Conservation (phyloP, 2,888 invertebrate species). For the Autographa gamma region DNA sequence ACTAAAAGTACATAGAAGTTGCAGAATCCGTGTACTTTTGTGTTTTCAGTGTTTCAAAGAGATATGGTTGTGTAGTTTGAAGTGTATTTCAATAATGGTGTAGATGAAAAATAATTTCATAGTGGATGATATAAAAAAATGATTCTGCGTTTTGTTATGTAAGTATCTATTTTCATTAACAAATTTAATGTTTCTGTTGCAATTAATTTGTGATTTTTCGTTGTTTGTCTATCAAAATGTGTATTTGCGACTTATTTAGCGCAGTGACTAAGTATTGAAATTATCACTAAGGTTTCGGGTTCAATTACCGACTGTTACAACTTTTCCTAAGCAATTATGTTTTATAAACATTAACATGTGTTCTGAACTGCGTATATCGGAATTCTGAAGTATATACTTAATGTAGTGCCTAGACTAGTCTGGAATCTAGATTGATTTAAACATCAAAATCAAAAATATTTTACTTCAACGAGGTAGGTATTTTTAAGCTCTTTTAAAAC, state of each 20-base stretch:
- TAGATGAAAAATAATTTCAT: not conserved
- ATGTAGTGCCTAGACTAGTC: too few relatives aligned
- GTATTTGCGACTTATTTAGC: not conserved
- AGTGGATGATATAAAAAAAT: constrained; percentile 20
- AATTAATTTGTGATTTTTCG: not conserved
- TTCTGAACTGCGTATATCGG: too few relatives aligned
- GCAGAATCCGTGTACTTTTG: not conserved
- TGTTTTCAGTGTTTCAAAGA: constrained; percentile 2
- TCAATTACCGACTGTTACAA: not conserved
- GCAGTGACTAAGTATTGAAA: not conserved
- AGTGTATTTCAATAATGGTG: constrained; percentile 28
- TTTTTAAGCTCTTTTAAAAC: too few relatives aligned
- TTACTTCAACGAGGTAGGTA: too few relatives aligned
- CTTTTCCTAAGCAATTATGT: not conserved
- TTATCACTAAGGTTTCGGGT: not conserved
- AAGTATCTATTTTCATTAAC: constrained; percentile 16
- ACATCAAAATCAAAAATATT: too few relatives aligned
- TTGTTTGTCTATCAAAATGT: not conserved
- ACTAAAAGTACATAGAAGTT: not conserved
- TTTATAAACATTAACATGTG: too few relatives aligned
- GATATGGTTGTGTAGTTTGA: not conserved
- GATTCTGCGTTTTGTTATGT: constrained; percentile 36
- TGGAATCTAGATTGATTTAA: too few relatives aligned
- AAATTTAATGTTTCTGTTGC: not conserved
- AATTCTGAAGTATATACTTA: too few relatives aligned